A percentile compares a stretch with the other conserved stretches of the same genome.
These are phyloP conservation scores for Pycnonotus jocosus DNA, from an alignment of 2,113 vertebrate genomes.

Conservation along the genomic window DNA sequence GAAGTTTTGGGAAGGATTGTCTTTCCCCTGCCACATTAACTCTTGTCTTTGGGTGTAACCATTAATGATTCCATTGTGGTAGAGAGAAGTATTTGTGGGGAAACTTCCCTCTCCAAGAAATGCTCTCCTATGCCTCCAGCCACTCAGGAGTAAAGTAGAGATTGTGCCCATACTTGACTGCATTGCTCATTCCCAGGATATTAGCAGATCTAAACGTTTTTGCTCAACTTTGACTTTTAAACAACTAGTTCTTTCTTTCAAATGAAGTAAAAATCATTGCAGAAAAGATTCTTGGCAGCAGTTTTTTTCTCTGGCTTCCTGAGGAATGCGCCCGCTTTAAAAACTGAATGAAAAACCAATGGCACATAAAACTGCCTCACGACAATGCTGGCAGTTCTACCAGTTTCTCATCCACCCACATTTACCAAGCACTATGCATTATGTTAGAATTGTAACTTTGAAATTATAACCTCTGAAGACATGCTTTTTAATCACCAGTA, in stretches of 20 bases:
- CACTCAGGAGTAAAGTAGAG: background rate
- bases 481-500: background rate
- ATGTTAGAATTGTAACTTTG: slow-evolving; percentile 25
- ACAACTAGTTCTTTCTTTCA: slow-evolving; percentile 50
- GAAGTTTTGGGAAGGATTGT: background rate
- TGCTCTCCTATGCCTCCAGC: background rate
- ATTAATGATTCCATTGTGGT: background rate
- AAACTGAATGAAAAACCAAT: slow-evolving; percentile 50
- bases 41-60: background rate
- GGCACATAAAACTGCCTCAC: slow-evolving; percentile 27
- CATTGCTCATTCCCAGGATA: slow-evolving; percentile 10
- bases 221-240: slow-evolving; percentile 54
- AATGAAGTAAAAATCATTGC: slow-evolving; percentile 16
- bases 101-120: background rate
- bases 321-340: slow-evolving; percentile 31
- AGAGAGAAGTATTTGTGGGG: background rate
- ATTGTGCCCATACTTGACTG: background rate
- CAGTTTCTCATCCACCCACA: slow-evolving; percentile 29
- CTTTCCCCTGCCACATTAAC: background rate
- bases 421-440: slow-evolving; percentile 8
- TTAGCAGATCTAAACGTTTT: slow-evolving; percentile 18
- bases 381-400: slow-evolving; percentile 44
- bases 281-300: slow-evolving; percentile 52
- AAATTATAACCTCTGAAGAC: slow-evolving; percentile 32
- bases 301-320: slow-evolving; percentile 24